Evolutionary conservation across 1,140 invertebrate species (phyloP), one percentile per base, ranked within the genome.

Genomic region (Megalonaias nervosa): DNA sequence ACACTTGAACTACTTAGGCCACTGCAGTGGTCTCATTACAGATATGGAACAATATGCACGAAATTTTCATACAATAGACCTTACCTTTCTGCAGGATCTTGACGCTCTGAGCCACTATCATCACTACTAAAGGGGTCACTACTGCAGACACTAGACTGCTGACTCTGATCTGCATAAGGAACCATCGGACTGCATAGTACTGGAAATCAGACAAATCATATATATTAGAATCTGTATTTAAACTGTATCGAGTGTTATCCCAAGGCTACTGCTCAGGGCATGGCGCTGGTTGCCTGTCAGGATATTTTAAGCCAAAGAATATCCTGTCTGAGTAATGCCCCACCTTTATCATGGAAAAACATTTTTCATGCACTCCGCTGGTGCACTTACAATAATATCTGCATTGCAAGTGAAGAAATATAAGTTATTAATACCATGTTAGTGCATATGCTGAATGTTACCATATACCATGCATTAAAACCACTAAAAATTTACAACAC

Each of bases 21-120:
- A 31, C 26, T 3, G 26, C 26, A 31, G 26, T 31, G 26, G 26
- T 31, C 26, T 31, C 26, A 31, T 31, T n/a, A n/a, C n/a, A 31
- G 26, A 31, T 31, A 3, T 31, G 38, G 9, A 6, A 48, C 38
- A 48, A 5, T 48, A 48, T 48, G 38, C 38, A 48, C 38, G 5
- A 48, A 48, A 48, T 48, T 48, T 48, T 48, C 17, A 56, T 19
- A n/a, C 67, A 12, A 64, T 19, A 19, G 38, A 17, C 15, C 48
- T 71, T 84, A 84, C 83, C 77, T 81, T 75, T 85, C 79, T 55
- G 83, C 83, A 31, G 79, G 81, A 60, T 85, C 75, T 67, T 85
- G 77, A 59, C 69, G 69, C 67, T 83, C 80, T 69, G 75, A 67
- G 55, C 69, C 75, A 75, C 75, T 80, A 64, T 71, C 74, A 38